phyloP scores from a whole-genome alignment of 2,888 invertebrate genomes.

The Cheilosia impressa region DNA sequence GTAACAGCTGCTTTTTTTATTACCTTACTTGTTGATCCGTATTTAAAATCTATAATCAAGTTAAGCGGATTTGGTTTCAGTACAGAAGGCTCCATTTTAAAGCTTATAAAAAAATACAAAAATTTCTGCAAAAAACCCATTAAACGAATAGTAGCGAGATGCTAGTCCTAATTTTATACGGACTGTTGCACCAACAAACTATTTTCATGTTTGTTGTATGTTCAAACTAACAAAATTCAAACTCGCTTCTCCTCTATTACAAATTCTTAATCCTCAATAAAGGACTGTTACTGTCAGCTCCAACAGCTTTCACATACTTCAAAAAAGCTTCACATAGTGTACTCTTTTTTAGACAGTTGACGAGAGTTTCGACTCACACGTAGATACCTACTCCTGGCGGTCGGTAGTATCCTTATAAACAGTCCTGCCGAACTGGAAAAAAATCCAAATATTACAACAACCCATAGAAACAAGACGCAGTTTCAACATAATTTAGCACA shows the following conservation, averaged over 20 bases:
- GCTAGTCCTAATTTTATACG: no score
- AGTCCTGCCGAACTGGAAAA: conserved; percentile 61
- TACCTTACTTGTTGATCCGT: no score
- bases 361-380: conserved; percentile 77
- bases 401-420: conserved; percentile 74
- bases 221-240: not conserved
- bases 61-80: no score
- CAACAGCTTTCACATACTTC: conserved; percentile 23
- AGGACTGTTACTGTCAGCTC: not conserved
- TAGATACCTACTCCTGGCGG: conserved; percentile 78
- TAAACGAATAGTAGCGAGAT: no score
- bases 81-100: no score
- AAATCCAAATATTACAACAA: conserved; percentile 29
- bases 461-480: conserved; percentile 65
- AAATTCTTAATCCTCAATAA: not conserved
- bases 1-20: no score
- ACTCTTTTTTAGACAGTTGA: conserved; percentile 10
- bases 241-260: not conserved
- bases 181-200: no score
- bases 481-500: conserved; percentile 75
- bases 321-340: conserved; percentile 42
- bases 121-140: no score
- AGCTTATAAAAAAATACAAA: no score
- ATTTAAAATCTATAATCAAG: no score
- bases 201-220: no score